These are phyloP conservation scores for Diorhabda sublineata DNA, from an alignment of 1,140 invertebrate species.

Conservation along the genomic window DNA sequence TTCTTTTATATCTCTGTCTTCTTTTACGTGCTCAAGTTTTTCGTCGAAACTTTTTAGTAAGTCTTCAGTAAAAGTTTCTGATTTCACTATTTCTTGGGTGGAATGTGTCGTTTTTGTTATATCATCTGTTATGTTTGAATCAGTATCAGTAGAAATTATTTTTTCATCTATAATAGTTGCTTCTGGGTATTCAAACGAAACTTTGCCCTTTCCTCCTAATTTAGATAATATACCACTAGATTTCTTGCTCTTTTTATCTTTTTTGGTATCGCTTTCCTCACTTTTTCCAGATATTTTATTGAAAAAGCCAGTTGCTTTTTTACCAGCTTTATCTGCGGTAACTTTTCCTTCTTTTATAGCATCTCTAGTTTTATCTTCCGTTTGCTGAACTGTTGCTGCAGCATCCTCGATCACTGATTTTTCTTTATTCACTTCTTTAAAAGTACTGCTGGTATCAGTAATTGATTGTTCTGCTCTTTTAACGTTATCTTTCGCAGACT, in stretches of 20 bases:
- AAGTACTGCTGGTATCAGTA: neutral
- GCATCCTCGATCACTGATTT: neutral
- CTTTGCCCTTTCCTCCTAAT: slow-evolving; percentile 16
- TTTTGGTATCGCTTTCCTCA: neutral
- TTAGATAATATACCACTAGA: slow-evolving; percentile 19
- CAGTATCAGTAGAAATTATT: neutral
- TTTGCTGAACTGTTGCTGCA: slow-evolving; percentile 24
- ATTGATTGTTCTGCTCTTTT: neutral
- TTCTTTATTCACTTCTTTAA: neutral
- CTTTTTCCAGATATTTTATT: slow-evolving; percentile 4
- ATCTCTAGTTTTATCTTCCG: slow-evolving; percentile 17
- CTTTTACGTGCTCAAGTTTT: slow-evolving; percentile 26
- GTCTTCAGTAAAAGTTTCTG: slow-evolving; percentile 22
- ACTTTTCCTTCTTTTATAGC: slow-evolving; percentile 7
- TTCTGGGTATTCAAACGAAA: neutral
- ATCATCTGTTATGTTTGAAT: neutral
- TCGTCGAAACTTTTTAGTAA: slow-evolving; percentile 27
- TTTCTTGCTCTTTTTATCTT: slow-evolving; percentile 16
- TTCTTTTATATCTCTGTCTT: slow-evolving; percentile 5
- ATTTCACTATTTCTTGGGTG: neutral
- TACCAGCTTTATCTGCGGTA: slow-evolving; percentile 3
- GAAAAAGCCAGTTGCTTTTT: slow-evolving; percentile 6
- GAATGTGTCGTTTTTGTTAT: neutral
- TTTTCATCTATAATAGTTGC: neutral
- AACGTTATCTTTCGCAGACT: neutral